Evolutionary conservation across 2,113 vertebrate genomes (phyloP).

Genomic region (Asarcornis scutulata): DNA sequence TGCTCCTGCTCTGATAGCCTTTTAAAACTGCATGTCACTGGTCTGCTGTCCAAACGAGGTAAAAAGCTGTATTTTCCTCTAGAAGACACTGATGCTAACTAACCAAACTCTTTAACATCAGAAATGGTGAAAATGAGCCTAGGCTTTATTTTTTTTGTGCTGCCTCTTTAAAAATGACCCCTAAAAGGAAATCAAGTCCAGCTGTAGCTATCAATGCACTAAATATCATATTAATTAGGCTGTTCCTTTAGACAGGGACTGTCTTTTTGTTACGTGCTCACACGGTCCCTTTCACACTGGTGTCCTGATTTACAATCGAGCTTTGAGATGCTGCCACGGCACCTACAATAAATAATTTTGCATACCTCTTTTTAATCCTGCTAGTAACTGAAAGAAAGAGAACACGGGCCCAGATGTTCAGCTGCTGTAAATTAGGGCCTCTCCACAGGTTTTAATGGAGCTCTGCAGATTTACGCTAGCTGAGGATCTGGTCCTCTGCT

Average conservation of each 20-base stretch:
- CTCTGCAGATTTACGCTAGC: not conserved
- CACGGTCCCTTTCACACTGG: not conserved
- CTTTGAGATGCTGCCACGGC: not conserved
- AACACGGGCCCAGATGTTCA: slow-evolving; percentile 36
- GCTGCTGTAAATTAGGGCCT: not conserved
- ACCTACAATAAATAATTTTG: slow-evolving; percentile 21
- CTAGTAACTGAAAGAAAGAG: slow-evolving; percentile 13
- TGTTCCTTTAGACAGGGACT: not conserved
- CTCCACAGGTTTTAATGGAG: slow-evolving; percentile 12
- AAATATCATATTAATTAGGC: slow-evolving; percentile 8
- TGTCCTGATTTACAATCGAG: not conserved
- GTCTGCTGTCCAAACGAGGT: not conserved
- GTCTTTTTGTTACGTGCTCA: not conserved
- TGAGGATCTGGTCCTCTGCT: not conserved
- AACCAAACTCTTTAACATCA: not conserved
- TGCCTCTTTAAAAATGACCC: not conserved
- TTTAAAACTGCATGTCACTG: slow-evolving; percentile 13
- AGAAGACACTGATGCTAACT: not conserved
- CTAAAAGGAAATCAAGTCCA: not conserved
- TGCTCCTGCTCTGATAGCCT: not conserved
- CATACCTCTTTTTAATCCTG: slow-evolving; percentile 3
- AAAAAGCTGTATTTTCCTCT: not conserved
- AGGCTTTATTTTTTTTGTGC: not conserved
- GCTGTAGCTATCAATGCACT: not conserved
- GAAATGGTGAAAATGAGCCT: not conserved